Evolutionary conservation across 2,113 vertebrate species (phyloP), one percentile per base, ranked within the genome.

Genomic region (Plotosus lineatus): DNA sequence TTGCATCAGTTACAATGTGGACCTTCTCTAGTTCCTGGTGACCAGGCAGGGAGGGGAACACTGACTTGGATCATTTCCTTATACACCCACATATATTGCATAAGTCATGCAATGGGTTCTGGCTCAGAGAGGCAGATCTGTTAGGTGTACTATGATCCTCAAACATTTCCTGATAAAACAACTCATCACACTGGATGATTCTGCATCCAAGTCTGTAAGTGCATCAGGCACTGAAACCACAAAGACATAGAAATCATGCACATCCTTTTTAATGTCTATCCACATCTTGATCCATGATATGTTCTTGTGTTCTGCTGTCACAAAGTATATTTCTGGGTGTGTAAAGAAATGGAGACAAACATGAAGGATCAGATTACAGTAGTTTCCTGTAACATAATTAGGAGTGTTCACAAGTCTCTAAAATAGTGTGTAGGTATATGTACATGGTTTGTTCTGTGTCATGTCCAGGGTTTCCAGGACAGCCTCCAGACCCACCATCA

Each of bases 91-190:
- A 31, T 63, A 33, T 3, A 36, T 23, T 21, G 7, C 56, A 31
- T 21, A 15, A 28, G 53, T 61, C 26, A 48, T 15, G 28, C 42
- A 23, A 58, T 33, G 58, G 38, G 61, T 55, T 42, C 9, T 40
- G 7, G 23, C n/a, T 5, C 15, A 23, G 15, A 31, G 11, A 56
- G 28, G 21, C 42, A 10, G 33, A 14, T 19, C 77, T 78, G 60
- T 53, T 40, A 12, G 9, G 31, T 40, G 60, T 38, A 68, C 48
- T 53, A 38, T 66, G 36, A 78, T n/a, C 77, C 40, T 28, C 40
- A 78, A 78, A 78, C 31, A 55, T 17, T 51, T 53, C 33, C 23
- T 78, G 31, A 44, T 75, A 36, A 44, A 75, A 42, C 12, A 75
- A 19, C 5, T 33, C 17, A 3, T 26, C 28, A 6, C 0, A 2